phyloP scores from a whole-genome alignment of 92 coral and sea anemone genomes.

The Bergia sp. region DNA sequence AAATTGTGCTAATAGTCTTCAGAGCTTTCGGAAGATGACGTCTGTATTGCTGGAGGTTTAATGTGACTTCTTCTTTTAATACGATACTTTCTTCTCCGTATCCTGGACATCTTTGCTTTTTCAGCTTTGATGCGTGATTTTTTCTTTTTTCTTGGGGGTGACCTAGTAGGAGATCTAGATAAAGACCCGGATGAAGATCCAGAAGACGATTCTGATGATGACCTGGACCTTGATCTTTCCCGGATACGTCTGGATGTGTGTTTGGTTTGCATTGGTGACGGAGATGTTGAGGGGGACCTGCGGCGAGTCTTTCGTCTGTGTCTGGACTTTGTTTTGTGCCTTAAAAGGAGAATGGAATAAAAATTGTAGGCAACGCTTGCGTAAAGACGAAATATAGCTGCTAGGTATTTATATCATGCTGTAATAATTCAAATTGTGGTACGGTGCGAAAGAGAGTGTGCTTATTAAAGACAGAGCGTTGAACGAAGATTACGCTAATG shows the following conservation, averaged over 20 bases:
- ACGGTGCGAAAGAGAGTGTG: background rate
- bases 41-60: background rate
- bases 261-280: background rate
- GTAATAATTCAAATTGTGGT: background rate
- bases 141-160: background rate
- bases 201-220: background rate
- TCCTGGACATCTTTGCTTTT: background rate
- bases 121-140: background rate
- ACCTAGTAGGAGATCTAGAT: background rate
- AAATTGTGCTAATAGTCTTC: background rate
- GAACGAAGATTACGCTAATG: background rate
- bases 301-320: background rate
- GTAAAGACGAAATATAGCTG: too few relatives aligned
- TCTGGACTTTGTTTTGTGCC: constrained; percentile 1
- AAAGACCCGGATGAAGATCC: background rate
- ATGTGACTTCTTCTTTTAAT: background rate
- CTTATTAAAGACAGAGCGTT: background rate
- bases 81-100: background rate
- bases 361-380: background rate
- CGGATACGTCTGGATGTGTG: background rate
- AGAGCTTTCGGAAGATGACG: background rate
- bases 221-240: background rate
- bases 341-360: background rate
- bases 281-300: background rate
- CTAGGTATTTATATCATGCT: background rate